These are phyloP conservation scores for Spodoptera littoralis DNA, from an alignment of 2,888 invertebrate genomes.

Conservation along the genomic window DNA sequence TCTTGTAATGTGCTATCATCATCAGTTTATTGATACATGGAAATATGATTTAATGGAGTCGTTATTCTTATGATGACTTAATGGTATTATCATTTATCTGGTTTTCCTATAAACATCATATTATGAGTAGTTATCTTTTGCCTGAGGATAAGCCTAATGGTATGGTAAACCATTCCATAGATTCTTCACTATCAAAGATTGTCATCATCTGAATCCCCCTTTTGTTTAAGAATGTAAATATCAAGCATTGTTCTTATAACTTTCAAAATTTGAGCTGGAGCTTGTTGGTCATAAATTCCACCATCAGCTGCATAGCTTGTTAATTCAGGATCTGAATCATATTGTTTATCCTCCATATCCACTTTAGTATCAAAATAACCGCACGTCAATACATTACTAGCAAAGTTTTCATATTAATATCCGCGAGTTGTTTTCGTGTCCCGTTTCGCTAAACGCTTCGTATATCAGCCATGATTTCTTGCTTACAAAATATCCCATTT, in stretches of 20 bases:
- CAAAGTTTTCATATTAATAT: constrained; percentile 21
- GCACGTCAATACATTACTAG: constrained; percentile 16
- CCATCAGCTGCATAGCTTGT: background rate
- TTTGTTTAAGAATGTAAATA: too few relatives aligned
- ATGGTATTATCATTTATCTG: constrained; percentile 2
- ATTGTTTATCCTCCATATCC: constrained; percentile 14
- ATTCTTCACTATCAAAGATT: too few relatives aligned
- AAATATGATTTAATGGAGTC: constrained; percentile 22
- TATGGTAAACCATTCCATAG: too few relatives aligned
- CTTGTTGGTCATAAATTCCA: too few relatives aligned
- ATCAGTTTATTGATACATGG: constrained; percentile 7
- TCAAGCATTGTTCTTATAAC: too few relatives aligned
- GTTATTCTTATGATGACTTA: constrained; percentile 7
- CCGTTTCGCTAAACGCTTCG: constrained; percentile 37
- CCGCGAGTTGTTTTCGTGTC: constrained; percentile 45
- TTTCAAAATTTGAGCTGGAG: too few relatives aligned
- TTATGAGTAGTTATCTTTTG: too few relatives aligned
- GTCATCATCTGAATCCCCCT: too few relatives aligned
- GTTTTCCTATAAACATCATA: background rate
- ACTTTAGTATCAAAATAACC: constrained; percentile 25
- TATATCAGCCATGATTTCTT: constrained; percentile 39
- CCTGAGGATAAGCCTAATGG: too few relatives aligned
- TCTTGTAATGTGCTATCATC: constrained; percentile 34
- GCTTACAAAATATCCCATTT: constrained; percentile 38
- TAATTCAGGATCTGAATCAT: constrained; percentile 14